These are phyloP conservation scores for Telmatochromis brichardi DNA, from an alignment of 2,113 vertebrate genomes.

Conservation along the genomic window DNA sequence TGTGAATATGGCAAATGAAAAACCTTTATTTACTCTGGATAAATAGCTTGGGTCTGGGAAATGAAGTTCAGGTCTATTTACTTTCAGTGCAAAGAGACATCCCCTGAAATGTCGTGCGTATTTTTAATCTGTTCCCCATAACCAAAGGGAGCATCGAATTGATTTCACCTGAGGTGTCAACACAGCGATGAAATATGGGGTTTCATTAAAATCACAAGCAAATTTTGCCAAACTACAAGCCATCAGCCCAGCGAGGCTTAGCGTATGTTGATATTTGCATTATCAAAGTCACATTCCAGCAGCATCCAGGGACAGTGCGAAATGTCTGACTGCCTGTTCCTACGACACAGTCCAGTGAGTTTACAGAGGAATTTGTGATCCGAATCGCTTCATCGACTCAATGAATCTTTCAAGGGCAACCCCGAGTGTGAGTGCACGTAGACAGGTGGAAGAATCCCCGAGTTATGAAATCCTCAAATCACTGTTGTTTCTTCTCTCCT, in stretches of 20 bases:
- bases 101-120: not conserved
- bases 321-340: conserved; percentile 40
- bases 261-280: conserved; percentile 32
- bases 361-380: conserved; percentile 41
- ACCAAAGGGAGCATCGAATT: not conserved
- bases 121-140: not conserved
- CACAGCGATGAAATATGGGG: not conserved
- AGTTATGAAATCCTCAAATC: not conserved
- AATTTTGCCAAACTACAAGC: not conserved
- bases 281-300: conserved; percentile 35
- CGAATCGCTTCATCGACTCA: conserved; percentile 23
- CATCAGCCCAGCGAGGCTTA: conserved; percentile 1
- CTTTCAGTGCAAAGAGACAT: not conserved
- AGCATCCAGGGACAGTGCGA: conserved; percentile 8
- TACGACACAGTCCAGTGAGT: conserved; percentile 3
- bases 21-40: not conserved
- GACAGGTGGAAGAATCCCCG: not conserved
- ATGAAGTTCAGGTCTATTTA: not conserved
- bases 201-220: conserved; percentile 15
- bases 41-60: not conserved
- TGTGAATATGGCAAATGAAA: not conserved
- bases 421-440: not conserved
- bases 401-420: conserved; percentile 37
- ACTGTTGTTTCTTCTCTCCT: not conserved
- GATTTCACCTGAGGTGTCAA: conserved; percentile 16